Base-by-base conservation (phyloP, 2,113 vertebrate genomes). In the Chrysochloris asiatica region DNA sequence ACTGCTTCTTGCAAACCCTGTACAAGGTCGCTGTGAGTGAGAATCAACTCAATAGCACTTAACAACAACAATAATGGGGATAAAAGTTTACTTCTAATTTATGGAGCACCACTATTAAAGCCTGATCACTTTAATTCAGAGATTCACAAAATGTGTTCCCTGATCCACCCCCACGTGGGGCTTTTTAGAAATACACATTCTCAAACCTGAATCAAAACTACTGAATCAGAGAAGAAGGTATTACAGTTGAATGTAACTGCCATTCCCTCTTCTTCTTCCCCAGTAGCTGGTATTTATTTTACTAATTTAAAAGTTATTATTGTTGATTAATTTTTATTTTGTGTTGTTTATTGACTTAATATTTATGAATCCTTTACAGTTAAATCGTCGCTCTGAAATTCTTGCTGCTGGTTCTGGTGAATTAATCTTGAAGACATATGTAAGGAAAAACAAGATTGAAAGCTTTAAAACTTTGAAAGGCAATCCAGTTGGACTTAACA, bases 401-500 rank as follows among this genome's bases (percentile, higher is more conserved):
- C 96, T 98, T 5, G 93, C 97, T 89, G 59, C 89, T 48, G 95
- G 97, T 85, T 96, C 98, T 0, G 98, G 98, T 59, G 93, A 95
- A 87, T 83, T 86, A 56, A 94, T 97, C 28, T 79, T 98, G 97
- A 99, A 98, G 95, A 98, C 98, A 0, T 99, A 99, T 11, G 97
- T 98, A 65, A 98, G 98, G 96, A 93, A 97, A 94, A 93, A 96
- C 41, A 98, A 97, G 96, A 93, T 84, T 91, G 97, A 97, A 81
- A 72, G 95, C 92, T 97, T 97, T 92, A 97, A 95, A 95, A 92
- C 97, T 95, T 91, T 98, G 47, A 98, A 97, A 97, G 98, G 98
- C 94, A 98, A 98, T 1, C 54, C 98, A 71, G 93, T 97, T 81
- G 98, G 98, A 93, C 96, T 98, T 96, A 98, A 97, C 98, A 98